These are phyloP conservation scores for Drosophila cardini DNA, from an alignment of 1,140 invertebrate genomes.

Conservation along the genomic window DNA sequence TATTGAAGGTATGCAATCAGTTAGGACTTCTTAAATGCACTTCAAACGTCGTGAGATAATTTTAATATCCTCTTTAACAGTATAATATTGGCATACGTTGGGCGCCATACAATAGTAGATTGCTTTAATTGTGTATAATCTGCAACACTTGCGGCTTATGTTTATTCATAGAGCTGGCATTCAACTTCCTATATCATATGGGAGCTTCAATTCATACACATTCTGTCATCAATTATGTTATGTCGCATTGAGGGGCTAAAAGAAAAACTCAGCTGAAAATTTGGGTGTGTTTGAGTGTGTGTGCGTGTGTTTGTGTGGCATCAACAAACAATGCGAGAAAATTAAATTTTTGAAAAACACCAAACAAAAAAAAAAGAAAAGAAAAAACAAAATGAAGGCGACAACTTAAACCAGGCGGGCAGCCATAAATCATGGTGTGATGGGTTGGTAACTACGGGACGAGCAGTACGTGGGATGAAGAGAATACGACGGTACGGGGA, in stretches of 20 bases:
- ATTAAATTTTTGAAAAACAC: slow-evolving; percentile 55
- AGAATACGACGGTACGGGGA: slow-evolving; percentile 12
- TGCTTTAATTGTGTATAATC: slow-evolving; percentile 1
- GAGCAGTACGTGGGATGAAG: neutral
- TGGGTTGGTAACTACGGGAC: slow-evolving; percentile 14
- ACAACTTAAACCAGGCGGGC: slow-evolving; percentile 64
- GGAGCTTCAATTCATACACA: slow-evolving; percentile 23
- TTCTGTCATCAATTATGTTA: slow-evolving; percentile 40
- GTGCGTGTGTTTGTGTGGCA: slow-evolving; percentile 10
- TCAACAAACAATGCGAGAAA: slow-evolving; percentile 44
- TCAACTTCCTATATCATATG: slow-evolving; percentile 12
- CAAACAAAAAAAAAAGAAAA: slow-evolving; percentile 26
- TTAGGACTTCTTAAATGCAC: too few relatives aligned
- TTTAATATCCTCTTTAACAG: too few relatives aligned
- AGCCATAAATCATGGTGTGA: slow-evolving; percentile 70
- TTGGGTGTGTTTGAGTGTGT: slow-evolving; percentile 26
- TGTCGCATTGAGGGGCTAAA: slow-evolving; percentile 21
- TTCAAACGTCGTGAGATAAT: too few relatives aligned
- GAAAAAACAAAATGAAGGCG: slow-evolving; percentile 24
- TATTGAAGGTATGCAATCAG: too few relatives aligned
- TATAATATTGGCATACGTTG: neutral
- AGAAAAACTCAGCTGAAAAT: slow-evolving; percentile 48
- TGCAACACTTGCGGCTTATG: slow-evolving; percentile 23
- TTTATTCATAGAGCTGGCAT: slow-evolving; percentile 22
- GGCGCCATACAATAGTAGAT: neutral